These are phyloP conservation scores for Syrphus vitripennis DNA, from an alignment of 2,888 invertebrate species.

Conservation along the genomic window DNA sequence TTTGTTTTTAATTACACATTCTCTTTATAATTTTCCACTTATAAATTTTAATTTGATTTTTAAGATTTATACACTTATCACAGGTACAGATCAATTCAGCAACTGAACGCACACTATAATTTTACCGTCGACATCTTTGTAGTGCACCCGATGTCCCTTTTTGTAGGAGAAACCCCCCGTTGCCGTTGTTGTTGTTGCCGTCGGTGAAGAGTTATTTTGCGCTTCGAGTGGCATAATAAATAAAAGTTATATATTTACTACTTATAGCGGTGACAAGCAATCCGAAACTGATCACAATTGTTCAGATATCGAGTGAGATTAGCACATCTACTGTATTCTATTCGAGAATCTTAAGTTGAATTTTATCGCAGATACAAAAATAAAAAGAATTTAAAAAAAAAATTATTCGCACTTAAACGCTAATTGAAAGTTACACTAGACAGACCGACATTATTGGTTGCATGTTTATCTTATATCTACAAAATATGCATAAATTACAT, in stretches of 20 bases:
- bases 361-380: conserved; percentile 26
- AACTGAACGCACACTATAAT: conserved; percentile 67
- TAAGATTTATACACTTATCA: conserved; percentile 21
- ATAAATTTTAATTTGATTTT: not conserved
- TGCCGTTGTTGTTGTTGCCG: not conserved
- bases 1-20: conserved; percentile 11
- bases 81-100: conserved; percentile 40
- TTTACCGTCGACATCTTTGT: conserved; percentile 64
- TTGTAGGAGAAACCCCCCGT: conserved; percentile 27
- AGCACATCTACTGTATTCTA: conserved; percentile 40
- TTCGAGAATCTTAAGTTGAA: conserved; percentile 28
- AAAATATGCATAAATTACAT: not conserved
- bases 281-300: conserved; percentile 61
- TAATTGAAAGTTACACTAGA: conserved; percentile 34
- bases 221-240: conserved; percentile 47
- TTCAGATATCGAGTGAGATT: conserved; percentile 43
- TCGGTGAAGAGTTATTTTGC: conserved; percentile 26
- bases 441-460: conserved; percentile 2
- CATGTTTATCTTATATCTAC: not conserved
- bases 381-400: not conserved
- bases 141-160: conserved; percentile 66
- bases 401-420: conserved; percentile 22
- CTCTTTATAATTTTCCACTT: not conserved
- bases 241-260: not conserved
- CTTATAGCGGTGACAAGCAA: conserved; percentile 38